These are phyloP conservation scores for Sarcophaga bullata DNA, from an alignment of 1,140 invertebrate genomes.

Conservation along the genomic window DNA sequence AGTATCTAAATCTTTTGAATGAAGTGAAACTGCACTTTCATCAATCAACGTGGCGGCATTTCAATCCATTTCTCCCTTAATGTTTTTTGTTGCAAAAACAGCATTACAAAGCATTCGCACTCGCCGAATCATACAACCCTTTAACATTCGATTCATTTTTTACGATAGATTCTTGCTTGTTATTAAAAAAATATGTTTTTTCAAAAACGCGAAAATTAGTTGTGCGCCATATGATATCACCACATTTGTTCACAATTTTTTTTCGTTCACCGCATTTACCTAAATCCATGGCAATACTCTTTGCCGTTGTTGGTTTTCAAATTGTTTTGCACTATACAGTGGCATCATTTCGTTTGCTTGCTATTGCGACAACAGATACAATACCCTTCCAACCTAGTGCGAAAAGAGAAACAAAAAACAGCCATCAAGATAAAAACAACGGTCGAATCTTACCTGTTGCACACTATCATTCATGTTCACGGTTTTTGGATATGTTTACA, in stretches of 20 bases:
- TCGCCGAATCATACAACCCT: not conserved
- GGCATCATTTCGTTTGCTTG: slow-evolving; percentile 17
- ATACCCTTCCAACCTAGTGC: not conserved
- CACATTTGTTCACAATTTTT: not conserved
- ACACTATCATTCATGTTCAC: too few relatives aligned
- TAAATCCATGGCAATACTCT: not conserved
- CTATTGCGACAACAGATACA: not conserved
- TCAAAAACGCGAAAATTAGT: not conserved
- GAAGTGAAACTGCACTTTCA: slow-evolving; percentile 12
- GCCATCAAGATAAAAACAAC: not conserved
- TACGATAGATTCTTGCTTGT: not conserved
- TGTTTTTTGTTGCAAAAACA: too few relatives aligned
- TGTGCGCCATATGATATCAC: slow-evolving; percentile 13
- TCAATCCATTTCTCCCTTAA: not conserved
- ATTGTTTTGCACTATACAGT: not conserved
- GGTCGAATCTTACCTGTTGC: too few relatives aligned
- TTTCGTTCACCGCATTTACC: not conserved
- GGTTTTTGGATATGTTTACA: too few relatives aligned
- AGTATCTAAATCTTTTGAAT: not conserved
- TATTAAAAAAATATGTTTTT: not conserved
- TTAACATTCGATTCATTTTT: not conserved
- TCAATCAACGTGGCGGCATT: not conserved
- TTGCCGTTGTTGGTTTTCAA: not conserved
- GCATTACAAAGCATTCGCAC: too few relatives aligned
- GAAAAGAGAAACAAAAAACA: not conserved